Conservation (phyloP, 2,797 vertebrate species). For the Tragelaphus eurycerus region DNA sequence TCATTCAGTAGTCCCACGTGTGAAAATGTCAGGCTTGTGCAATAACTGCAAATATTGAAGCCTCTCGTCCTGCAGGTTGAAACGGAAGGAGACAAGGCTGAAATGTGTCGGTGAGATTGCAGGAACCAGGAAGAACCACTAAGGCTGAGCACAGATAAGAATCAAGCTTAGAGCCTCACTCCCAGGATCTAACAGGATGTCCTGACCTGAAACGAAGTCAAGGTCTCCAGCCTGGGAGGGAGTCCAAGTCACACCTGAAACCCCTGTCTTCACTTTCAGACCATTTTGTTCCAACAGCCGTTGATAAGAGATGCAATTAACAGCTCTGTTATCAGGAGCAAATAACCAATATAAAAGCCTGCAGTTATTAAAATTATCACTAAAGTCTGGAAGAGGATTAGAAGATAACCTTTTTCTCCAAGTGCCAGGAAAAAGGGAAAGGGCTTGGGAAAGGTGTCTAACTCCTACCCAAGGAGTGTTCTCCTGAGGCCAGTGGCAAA, state of each 20-base stretch:
- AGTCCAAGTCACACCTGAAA: background rate
- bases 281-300: background rate
- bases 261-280: constrained; percentile 26
- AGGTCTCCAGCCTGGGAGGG: background rate
- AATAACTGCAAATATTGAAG: background rate
- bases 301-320: constrained; percentile 66
- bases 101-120: background rate
- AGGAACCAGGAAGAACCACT: background rate
- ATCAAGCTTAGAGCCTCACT: background rate
- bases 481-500: background rate
- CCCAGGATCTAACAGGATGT: background rate
- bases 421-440: background rate
- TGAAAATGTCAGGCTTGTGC: background rate
- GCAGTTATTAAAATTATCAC: constrained; percentile 46
- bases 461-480: background rate
- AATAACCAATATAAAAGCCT: constrained; percentile 41
- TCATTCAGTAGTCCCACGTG: background rate
- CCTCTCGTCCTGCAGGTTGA: background rate
- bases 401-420: background rate
- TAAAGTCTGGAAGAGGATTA: background rate
- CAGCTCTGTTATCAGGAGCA: background rate
- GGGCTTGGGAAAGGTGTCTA: background rate
- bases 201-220: constrained; percentile 37
- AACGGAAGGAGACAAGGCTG: background rate
- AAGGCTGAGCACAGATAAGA: background rate